These are phyloP conservation scores for Spodoptera litura DNA, from an alignment of 1,140 invertebrate species.

Conservation along the genomic window DNA sequence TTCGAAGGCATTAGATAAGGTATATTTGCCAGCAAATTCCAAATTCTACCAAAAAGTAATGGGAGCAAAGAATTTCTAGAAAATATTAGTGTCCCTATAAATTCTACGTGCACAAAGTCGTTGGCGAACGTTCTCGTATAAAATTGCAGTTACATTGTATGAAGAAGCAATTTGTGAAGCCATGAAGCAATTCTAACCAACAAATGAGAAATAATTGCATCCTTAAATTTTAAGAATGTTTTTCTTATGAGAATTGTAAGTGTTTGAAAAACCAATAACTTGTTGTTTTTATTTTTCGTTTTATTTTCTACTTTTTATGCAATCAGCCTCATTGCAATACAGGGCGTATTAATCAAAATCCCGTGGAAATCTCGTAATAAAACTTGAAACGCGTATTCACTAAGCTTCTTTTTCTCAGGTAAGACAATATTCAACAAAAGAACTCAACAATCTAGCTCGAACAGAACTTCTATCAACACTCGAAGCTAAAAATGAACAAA, in stretches of 20 bases:
- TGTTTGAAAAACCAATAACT: too few relatives aligned
- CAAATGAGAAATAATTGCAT: background rate
- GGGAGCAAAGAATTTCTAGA: background rate
- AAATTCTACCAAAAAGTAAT: too few relatives aligned
- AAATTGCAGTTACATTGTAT: conserved; percentile 30
- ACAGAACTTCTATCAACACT: conserved; percentile 67
- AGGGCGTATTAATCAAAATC: too few relatives aligned
- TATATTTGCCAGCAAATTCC: too few relatives aligned
- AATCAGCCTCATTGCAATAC: too few relatives aligned
- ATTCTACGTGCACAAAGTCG: background rate
- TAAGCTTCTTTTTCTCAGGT: conserved; percentile 58
- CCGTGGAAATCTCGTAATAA: too few relatives aligned
- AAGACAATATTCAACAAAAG: conserved; percentile 77
- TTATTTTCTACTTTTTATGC: too few relatives aligned
- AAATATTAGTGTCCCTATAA: background rate
- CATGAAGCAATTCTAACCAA: background rate
- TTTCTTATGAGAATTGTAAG: too few relatives aligned
- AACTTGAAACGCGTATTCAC: too few relatives aligned
- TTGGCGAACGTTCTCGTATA: conserved; percentile 5
- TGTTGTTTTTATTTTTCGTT: too few relatives aligned
- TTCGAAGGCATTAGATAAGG: too few relatives aligned
- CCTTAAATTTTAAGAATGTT: background rate
- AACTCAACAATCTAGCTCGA: conserved; percentile 73
- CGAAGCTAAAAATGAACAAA: conserved; percentile 66
- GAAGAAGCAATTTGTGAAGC: conserved; percentile 13